Evolutionary conservation across 2,888 invertebrate genomes (phyloP).

Genomic region (Latheticus oryzae): DNA sequence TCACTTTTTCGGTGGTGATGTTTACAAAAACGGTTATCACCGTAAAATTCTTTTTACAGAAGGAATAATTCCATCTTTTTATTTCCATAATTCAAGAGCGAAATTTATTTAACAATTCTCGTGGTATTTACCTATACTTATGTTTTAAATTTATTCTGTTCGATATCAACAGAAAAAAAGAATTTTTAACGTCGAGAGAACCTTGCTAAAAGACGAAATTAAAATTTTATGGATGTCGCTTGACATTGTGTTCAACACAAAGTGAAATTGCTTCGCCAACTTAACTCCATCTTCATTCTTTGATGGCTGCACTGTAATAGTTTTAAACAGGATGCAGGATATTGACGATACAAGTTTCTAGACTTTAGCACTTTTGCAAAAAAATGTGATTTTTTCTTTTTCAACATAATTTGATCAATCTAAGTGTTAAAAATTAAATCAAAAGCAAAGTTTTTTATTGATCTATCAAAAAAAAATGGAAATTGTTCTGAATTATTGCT

Average conservation of each 20-base stretch:
- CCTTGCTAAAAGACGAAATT: slow-evolving; percentile 6
- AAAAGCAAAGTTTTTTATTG: too few relatives aligned
- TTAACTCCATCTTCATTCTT: slow-evolving; percentile 28
- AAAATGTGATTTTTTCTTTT: too few relatives aligned
- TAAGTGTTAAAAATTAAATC: too few relatives aligned
- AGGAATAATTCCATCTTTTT: slow-evolving; percentile 9
- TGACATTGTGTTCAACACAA: slow-evolving; percentile 26
- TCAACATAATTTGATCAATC: too few relatives aligned
- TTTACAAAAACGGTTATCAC: slow-evolving; percentile 20
- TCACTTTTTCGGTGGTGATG: slow-evolving; percentile 17
- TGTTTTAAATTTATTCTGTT: slow-evolving; percentile 3
- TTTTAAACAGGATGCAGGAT: slow-evolving; percentile 23
- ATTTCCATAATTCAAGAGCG: slow-evolving; percentile 12
- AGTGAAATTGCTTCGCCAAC: slow-evolving; percentile 25
- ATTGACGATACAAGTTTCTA: slow-evolving; percentile 16
- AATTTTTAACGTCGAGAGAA: too few relatives aligned
- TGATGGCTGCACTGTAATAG: slow-evolving; percentile 14
- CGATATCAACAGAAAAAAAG: neutral
- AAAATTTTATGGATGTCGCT: slow-evolving; percentile 26
- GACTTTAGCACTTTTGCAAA: slow-evolving; percentile 12
- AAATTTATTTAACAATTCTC: neutral
- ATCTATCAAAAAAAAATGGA: too few relatives aligned
- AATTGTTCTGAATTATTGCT: too few relatives aligned
- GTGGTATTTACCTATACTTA: slow-evolving; percentile 5
- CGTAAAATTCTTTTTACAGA: slow-evolving; percentile 12